A percentile compares a stretch with the other conserved stretches of the same genome.
Evolutionary conservation across 1,140 invertebrate genomes (phyloP).

Genomic region (Aphelenchoides fujianensis): DNA sequence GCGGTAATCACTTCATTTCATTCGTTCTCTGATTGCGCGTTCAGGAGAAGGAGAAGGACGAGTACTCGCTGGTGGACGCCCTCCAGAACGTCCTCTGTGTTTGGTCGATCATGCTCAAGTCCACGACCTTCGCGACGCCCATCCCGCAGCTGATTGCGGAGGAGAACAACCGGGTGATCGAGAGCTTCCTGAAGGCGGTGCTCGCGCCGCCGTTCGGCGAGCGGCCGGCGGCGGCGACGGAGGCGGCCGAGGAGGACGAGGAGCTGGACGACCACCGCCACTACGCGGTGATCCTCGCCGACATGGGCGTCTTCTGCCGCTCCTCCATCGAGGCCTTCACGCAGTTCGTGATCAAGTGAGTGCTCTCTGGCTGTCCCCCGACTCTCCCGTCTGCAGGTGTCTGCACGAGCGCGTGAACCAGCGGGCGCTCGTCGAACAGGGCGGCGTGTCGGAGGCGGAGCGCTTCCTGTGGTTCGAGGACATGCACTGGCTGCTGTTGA

Average conservation of each 20-base stretch:
- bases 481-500: constrained; percentile 19
- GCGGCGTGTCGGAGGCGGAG: constrained; percentile 8
- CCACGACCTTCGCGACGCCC: neutral
- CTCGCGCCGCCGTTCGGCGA: constrained; percentile 12
- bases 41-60: constrained; percentile 13
- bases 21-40: neutral
- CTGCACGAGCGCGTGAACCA: constrained; percentile 17
- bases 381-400: neutral
- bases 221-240: neutral
- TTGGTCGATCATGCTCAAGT: constrained; percentile 7
- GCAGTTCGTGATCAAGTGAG: constrained; percentile 11
- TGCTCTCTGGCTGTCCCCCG: neutral
- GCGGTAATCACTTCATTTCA: neutral
- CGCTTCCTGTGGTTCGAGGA: constrained; percentile 12
- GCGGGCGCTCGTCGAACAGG: neutral
- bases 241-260: constrained; percentile 2
- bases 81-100: neutral
- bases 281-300: constrained; percentile 13
- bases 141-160: neutral
- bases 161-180: constrained; percentile 9
- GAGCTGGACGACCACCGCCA: constrained; percentile 10
- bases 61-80: constrained; percentile 9
- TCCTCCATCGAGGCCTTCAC: neutral
- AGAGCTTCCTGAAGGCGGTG: constrained; percentile 17
- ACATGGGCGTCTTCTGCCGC: constrained; percentile 17